Percentiles rank a stretch among this genome's conserved stretches.
Evolutionary conservation across 2,113 vertebrate genomes (phyloP).

Genomic region (Bothrops jararaca): DNA sequence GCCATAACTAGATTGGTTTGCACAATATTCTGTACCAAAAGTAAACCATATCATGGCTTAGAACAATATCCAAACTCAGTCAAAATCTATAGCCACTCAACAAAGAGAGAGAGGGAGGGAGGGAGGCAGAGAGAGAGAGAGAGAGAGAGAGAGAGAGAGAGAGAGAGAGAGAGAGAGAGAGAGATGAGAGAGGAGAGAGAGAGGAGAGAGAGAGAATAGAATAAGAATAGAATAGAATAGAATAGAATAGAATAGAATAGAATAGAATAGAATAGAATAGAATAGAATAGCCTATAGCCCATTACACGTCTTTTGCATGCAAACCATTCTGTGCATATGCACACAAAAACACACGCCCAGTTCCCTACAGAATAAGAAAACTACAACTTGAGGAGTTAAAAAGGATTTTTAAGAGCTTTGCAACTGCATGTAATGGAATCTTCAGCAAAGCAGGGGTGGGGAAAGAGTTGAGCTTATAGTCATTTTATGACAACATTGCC

Average conservation of each 20-base stretch:
- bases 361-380: background rate
- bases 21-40: background rate
- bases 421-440: background rate
- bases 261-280: too few relatives aligned
- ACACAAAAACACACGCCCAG: background rate
- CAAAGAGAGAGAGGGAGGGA: background rate
- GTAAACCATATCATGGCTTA: background rate
- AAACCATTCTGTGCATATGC: background rate
- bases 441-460: constrained; percentile 38
- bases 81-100: background rate
- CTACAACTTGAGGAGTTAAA: background rate
- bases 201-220: too few relatives aligned
- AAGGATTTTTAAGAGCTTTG: background rate
- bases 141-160: background rate
- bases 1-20: background rate
- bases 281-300: background rate
- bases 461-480: constrained; percentile 54
- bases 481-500: constrained; percentile 70
- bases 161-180: too few relatives aligned
- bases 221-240: too few relatives aligned
- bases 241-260: too few relatives aligned
- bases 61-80: background rate
- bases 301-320: background rate
- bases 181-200: too few relatives aligned
- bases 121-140: too few relatives aligned